Conservation (phyloP, 1,140 invertebrate genomes). For the Wasmannia auropunctata region DNA sequence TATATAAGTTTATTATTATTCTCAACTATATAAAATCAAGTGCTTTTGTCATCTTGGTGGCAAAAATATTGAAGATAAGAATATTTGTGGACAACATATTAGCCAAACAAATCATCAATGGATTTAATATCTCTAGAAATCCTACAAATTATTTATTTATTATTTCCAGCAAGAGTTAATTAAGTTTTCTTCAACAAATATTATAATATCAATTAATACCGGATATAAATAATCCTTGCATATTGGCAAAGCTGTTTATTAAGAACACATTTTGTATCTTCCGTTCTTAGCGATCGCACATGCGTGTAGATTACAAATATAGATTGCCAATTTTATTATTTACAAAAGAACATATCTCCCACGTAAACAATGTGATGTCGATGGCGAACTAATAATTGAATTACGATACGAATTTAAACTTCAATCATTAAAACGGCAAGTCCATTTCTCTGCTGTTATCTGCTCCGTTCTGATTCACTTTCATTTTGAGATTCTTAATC, state of each 20-base stretch:
- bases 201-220: not conserved
- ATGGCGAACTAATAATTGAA: constrained; percentile 11
- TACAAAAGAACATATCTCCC: constrained; percentile 59
- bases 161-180: not conserved
- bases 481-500: not conserved
- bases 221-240: constrained; percentile 35
- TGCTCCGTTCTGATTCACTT: not conserved
- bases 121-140: constrained; percentile 19
- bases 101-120: constrained; percentile 27
- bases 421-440: constrained; percentile 21
- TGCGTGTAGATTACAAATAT: constrained; percentile 45
- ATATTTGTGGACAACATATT: constrained; percentile 28
- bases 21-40: constrained; percentile 38
- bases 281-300: constrained; percentile 36
- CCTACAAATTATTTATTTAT: constrained; percentile 33
- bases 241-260: constrained; percentile 17
- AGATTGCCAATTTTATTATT: constrained; percentile 68
- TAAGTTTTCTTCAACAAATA: not conserved
- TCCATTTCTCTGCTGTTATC: not conserved
- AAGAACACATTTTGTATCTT: constrained; percentile 12
- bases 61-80: constrained; percentile 19
- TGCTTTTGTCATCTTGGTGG: constrained; percentile 26
- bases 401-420: constrained; percentile 21
- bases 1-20: constrained; percentile 49
- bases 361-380: constrained; percentile 30